A percentile compares a stretch with the other conserved stretches of the same genome.
Evolutionary conservation across 1,140 invertebrate species (phyloP).

Genomic region (Anoplophora glabripennis): DNA sequence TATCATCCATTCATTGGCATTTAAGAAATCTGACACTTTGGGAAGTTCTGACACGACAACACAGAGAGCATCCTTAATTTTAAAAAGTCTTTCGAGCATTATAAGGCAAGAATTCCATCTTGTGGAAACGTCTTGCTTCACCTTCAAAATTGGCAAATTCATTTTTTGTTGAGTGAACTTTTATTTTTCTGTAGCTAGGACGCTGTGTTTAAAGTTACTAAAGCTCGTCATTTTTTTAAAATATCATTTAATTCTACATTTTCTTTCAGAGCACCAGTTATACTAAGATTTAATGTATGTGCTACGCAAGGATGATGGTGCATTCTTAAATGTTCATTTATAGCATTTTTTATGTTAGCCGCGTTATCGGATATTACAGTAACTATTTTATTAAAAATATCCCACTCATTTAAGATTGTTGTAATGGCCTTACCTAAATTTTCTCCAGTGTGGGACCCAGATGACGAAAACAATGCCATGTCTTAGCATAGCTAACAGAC

Average conservation of each 20-base stretch:
- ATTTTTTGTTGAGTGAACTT: constrained; percentile 24
- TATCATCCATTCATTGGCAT: too few relatives aligned
- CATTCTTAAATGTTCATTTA: constrained; percentile 39
- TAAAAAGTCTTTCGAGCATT: too few relatives aligned
- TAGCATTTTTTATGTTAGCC: constrained; percentile 13
- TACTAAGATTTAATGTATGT: constrained; percentile 24
- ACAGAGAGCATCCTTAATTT: too few relatives aligned
- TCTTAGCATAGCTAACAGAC: constrained; percentile 12
- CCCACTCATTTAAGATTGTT: not conserved
- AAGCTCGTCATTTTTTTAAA: constrained; percentile 15
- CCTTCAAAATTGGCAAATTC: constrained; percentile 24
- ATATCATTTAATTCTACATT: constrained; percentile 3
- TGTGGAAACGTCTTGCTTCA: constrained; percentile 30
- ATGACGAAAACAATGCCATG: too few relatives aligned
- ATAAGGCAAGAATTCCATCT: too few relatives aligned
- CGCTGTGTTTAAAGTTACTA: constrained; percentile 28
- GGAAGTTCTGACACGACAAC: too few relatives aligned
- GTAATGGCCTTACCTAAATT: not conserved
- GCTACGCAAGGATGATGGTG: constrained; percentile 48
- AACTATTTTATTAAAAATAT: not conserved
- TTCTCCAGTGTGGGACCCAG: constrained; percentile 15
- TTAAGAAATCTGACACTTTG: too few relatives aligned
- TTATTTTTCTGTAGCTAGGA: constrained; percentile 26
- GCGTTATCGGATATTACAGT: constrained; percentile 7
- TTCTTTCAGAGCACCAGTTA: constrained; percentile 5